Conservation (phyloP, 2,797 vertebrate species). For the Leptodactylus fallax region DNA sequence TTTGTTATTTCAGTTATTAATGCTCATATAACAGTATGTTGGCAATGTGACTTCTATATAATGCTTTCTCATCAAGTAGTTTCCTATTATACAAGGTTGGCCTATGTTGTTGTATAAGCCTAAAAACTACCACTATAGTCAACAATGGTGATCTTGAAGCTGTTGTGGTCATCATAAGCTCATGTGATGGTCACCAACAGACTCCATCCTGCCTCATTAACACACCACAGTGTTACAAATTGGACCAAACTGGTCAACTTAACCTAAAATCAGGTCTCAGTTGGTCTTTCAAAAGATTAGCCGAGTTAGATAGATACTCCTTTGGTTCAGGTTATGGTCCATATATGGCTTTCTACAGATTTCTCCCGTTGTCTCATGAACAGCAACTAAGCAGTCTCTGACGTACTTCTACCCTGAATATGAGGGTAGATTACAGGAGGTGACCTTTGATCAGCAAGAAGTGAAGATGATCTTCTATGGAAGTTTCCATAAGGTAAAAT, state of each 20-base stretch:
- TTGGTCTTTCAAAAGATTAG: background rate
- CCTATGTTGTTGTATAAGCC: no score
- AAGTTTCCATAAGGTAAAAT: conserved; percentile 92
- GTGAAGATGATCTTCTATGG: conserved; percentile 92
- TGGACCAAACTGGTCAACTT: background rate
- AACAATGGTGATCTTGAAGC: no score
- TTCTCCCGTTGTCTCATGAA: background rate
- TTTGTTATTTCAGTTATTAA: background rate
- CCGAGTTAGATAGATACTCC: background rate
- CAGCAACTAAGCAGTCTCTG: conserved; percentile 86
- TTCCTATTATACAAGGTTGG: no score
- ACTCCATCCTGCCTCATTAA: no score
- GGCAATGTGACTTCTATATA: no score
- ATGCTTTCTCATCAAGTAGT: no score
- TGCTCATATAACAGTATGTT: no score
- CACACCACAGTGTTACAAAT: background rate
- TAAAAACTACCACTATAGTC: no score
- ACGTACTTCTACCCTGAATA: conserved; percentile 92
- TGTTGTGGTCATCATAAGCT: no score
- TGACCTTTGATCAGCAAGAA: conserved; percentile 88
- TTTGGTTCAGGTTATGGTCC: background rate
- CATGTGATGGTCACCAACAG: no score
- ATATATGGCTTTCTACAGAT: background rate
- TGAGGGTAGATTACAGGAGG: conserved; percentile 86
- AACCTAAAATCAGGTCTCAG: background rate